Evolutionary conservation across 2,113 vertebrate genomes (phyloP).

Genomic region (Hypanus sabinus): DNA sequence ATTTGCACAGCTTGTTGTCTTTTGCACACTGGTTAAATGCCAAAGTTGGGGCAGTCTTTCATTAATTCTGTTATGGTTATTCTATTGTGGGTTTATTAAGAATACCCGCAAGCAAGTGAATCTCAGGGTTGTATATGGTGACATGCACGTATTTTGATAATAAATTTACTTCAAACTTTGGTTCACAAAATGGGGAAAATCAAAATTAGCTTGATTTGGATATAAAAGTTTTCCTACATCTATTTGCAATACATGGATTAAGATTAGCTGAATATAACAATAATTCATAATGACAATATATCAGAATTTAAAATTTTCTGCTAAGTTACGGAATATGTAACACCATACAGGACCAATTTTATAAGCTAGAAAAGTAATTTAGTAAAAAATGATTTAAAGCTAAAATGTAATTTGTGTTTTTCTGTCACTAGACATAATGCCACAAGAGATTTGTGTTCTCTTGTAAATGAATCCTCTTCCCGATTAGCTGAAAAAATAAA

Average conservation of each 20-base stretch:
- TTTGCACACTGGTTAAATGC: too few relatives aligned
- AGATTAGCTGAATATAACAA: not conserved
- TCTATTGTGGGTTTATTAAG: too few relatives aligned
- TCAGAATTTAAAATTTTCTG: not conserved
- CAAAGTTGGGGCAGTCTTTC: too few relatives aligned
- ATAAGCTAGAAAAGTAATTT: not conserved
- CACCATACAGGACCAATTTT: too few relatives aligned
- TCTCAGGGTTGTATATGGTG: too few relatives aligned
- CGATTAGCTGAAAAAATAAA: slow-evolving; percentile 73
- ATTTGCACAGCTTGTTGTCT: too few relatives aligned
- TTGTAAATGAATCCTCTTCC: slow-evolving; percentile 79
- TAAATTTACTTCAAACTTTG: too few relatives aligned
- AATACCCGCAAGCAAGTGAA: too few relatives aligned
- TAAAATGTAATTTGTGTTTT: slow-evolving; percentile 35
- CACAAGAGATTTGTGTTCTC: slow-evolving; percentile 75
- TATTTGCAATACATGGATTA: not conserved
- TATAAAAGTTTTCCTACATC: not conserved
- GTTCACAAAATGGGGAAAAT: not conserved
- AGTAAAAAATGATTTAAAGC: not conserved
- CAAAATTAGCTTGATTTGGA: not conserved
- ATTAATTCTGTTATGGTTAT: too few relatives aligned
- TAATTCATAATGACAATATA: not conserved
- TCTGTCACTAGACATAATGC: slow-evolving; percentile 62
- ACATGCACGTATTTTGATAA: too few relatives aligned
- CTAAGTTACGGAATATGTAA: not conserved